phyloP scores from a whole-genome alignment of 2,113 vertebrate species.

The Pao palembangensis region DNA sequence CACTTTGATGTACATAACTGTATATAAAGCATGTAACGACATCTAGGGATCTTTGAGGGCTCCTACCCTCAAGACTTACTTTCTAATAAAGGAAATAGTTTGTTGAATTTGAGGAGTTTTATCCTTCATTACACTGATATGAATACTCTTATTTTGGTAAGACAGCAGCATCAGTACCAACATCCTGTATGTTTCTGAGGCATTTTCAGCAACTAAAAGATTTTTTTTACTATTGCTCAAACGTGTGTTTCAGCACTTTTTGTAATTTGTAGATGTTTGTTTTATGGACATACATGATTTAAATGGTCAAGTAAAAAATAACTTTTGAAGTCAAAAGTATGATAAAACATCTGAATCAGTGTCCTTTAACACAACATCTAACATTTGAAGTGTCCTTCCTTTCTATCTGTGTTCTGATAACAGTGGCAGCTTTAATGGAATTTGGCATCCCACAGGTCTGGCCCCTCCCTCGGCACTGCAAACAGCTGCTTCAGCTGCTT shows the following conservation, averaged over 20 bases:
- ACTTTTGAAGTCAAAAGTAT: too few relatives aligned
- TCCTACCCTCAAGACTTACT: slow-evolving; percentile 82
- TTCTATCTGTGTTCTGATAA: slow-evolving; percentile 24
- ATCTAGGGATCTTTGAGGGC: slow-evolving; percentile 79
- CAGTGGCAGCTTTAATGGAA: slow-evolving; percentile 37
- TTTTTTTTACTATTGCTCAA: not conserved
- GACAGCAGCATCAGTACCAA: too few relatives aligned
- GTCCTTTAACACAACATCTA: not conserved
- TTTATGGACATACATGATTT: too few relatives aligned
- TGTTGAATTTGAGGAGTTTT: slow-evolving; percentile 60
- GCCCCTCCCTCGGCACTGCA: slow-evolving; percentile 18
- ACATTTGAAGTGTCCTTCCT: not conserved
- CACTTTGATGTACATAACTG: slow-evolving; percentile 97
- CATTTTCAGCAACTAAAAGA: too few relatives aligned
- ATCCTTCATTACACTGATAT: not conserved
- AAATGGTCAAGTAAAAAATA: too few relatives aligned
- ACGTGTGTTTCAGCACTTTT: not conserved
- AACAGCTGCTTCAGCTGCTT: slow-evolving; percentile 14
- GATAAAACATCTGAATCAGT: too few relatives aligned
- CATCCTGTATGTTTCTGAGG: not conserved
- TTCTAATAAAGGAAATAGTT: slow-evolving; percentile 98
- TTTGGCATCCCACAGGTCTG: not conserved
- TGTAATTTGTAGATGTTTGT: too few relatives aligned
- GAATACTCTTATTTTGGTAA: not conserved
- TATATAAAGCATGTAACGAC: slow-evolving; percentile 95